Evolutionary conservation across 2,113 vertebrate species (phyloP).

Genomic region (Coracopsis vasa): DNA sequence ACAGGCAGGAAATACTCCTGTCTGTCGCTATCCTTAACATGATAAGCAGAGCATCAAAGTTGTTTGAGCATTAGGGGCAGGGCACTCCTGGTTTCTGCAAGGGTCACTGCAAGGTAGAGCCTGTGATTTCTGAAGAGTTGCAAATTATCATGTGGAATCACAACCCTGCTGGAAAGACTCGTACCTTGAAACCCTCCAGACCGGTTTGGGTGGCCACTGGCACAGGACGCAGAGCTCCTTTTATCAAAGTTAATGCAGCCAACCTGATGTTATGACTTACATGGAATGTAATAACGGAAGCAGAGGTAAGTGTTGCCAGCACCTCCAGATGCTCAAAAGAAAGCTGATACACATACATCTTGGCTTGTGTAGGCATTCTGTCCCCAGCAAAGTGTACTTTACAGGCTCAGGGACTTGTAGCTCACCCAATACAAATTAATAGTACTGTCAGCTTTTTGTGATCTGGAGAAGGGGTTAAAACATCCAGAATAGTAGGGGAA

Average conservation of each 20-base stretch:
- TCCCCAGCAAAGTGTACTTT: not conserved
- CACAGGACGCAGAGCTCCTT: not conserved
- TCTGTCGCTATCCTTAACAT: rapidly evolving
- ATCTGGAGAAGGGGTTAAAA: not conserved
- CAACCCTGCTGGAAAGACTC: not conserved
- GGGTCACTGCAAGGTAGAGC: not conserved
- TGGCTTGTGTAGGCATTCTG: not conserved
- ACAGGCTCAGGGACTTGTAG: not conserved
- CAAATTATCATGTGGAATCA: not conserved
- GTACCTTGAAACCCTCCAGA: not conserved
- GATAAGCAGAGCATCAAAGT: not conserved
- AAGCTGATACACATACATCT: rapidly evolving
- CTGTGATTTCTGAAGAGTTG: not conserved
- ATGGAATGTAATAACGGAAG: not conserved
- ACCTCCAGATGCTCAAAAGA: not conserved
- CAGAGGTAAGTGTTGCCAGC: rapidly evolving
- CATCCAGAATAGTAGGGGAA: not conserved
- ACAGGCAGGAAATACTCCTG: not conserved
- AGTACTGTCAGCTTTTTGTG: not conserved
- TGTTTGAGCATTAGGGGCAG: not conserved
- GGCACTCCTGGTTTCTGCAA: not conserved
- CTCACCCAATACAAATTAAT: not conserved
- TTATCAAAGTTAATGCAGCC: not conserved
- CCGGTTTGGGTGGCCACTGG: not conserved
- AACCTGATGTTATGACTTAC: not conserved